Base-by-base conservation (phyloP, 2,113 vertebrate species). In the Zapornia atra region DNA sequence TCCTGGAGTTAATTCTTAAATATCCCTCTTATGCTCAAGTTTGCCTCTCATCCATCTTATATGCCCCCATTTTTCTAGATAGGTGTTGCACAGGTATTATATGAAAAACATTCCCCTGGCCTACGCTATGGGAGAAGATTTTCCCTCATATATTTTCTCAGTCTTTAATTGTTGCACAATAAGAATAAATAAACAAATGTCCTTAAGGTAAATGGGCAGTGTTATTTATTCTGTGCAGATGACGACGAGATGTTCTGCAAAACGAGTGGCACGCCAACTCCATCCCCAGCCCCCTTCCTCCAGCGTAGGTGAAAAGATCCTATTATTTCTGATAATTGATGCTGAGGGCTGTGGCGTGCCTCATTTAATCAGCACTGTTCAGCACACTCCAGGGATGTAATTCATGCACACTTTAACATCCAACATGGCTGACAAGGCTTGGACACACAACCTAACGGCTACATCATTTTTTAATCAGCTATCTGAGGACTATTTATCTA, bases 271-370 rank as follows among this genome's bases (percentile, higher is more conserved):
- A 60, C 4, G 3, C 28, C 26, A 15, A 54, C 76, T 64, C 59
- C 70, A 20, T 28, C 80, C 95, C 95, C 81, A 56, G 57, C 90
- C 94, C 91, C 96, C 91, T 95, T 94, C 75, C 88, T 88, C 93
- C 94, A 46, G 22, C 14, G 28, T 25, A 31, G 95, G 88, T 95
- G 82, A 75, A 94, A 94, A 85, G 95, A 96, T 92, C 89, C 96
- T 57, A 69, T 96, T 95, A 78, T 96, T 94, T 78, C 97, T 96
- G 89, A 50, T 96, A 95, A 97, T 97, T 95, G 97, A 93, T 95
- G 92, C 97, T 70, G 92, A 97, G 97, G 93, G 95, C 96, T 93
- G 79, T 92, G 61, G 95, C 44, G 51, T 90, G 94, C 95, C 98
- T 96, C 92, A 57, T 94, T 86, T 92, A 88, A 92, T 96, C 94